A percentile compares a stretch with the other conserved stretches of the same genome.
phyloP scores from a whole-genome alignment of 1,140 invertebrate genomes.

The Melipona quadrifasciata region DNA sequence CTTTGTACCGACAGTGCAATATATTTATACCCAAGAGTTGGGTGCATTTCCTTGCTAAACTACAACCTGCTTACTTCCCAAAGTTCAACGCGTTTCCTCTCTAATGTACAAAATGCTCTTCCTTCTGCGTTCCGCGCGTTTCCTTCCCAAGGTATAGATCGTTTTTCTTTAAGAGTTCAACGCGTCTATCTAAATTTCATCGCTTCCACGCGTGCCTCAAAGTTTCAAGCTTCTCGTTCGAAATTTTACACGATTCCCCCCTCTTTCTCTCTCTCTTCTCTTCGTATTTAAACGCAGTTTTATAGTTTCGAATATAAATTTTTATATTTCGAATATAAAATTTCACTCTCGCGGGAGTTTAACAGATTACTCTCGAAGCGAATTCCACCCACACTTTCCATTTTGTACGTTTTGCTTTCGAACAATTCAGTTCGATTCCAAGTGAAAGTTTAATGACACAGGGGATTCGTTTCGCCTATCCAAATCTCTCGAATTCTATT shows the following conservation, averaged over 20 bases:
- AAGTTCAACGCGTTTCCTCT: slow-evolving; percentile 3
- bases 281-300: not conserved
- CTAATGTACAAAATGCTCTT: not conserved
- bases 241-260: not conserved
- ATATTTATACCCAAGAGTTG: not conserved
- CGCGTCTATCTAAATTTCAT: not conserved
- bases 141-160: not conserved
- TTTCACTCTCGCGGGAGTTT: too few relatives aligned
- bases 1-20: not conserved
- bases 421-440: not conserved
- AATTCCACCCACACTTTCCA: not conserved
- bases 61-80: not conserved
- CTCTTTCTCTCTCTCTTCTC: too few relatives aligned
- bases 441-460: not conserved
- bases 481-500: not conserved
- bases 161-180: not conserved
- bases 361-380: not conserved
- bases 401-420: not conserved
- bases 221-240: not conserved
- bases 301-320: too few relatives aligned
- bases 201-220: not conserved
- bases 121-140: not conserved
- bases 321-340: too few relatives aligned
- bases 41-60: not conserved
- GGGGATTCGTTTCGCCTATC: not conserved